Evolutionary conservation across 2,113 vertebrate species (phyloP), one percentile per base, ranked within the genome.

Genomic region (Ctenomys sociabilis): DNA sequence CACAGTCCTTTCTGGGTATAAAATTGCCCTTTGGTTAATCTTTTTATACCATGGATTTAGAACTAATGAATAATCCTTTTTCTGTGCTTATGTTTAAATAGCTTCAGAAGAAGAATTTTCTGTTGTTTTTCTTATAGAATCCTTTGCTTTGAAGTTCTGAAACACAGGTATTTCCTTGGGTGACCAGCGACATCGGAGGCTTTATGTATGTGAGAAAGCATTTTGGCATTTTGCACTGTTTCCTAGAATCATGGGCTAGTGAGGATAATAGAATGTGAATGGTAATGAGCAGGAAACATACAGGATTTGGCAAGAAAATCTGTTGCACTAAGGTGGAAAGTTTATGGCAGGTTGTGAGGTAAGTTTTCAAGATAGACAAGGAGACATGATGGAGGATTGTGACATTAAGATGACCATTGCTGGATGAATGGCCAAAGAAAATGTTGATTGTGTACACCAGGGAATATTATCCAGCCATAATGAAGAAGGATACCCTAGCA

Each of bases 331-430:
- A 91, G 72, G 49, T 54, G 49, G 26, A 81, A 82, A 93, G 45
- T 26, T 88, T 66, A 78, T 59, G 35, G 82, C 26, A 43, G 24
- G 52, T 43, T 89, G 75, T 92, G 78, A 90, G 70, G 68, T 80
- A 90, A 84, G 45, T 61, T 96, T 89, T 80, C n/a, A 95, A 59
- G 40, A 49, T 30, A 85, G 64, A 93, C 24, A 94, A 78, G 40
- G 30, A 95, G 45, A 61, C 54, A 43, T 35, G 70, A 35, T 85
- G 30, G 68, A 86, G 7, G 14, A 61, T 61, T 49, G 85, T 45
- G 83, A 66, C 90, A n/a, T 87, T 78, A 89, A 88, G 66, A 83
- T 64, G 12, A 5, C 68, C 17, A 83, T 63, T 13, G 9, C 1
- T 68, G 63, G 12, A 49, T 22, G 43, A 88, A 16, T 93, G 49